Conservation (phyloP, 2,888 invertebrate species). For the Artemia sinica region DNA sequence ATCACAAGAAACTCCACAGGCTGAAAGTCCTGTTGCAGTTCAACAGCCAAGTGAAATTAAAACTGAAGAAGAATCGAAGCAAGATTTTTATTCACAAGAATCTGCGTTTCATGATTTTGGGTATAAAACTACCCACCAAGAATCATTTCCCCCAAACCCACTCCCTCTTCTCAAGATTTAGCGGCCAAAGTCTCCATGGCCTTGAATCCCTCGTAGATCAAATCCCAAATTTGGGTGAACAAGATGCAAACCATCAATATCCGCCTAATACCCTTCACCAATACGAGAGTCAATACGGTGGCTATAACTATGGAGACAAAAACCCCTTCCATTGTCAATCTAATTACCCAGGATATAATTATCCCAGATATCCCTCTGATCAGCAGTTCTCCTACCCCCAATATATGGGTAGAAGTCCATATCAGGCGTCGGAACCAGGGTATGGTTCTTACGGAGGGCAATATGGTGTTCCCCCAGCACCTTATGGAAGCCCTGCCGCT, state of each 20-base stretch:
- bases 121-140: conserved; percentile 9
- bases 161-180: conserved; percentile 26
- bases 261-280: neutral
- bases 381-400: conserved; percentile 7
- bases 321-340: neutral
- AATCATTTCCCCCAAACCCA: conserved; percentile 6
- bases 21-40: conserved; percentile 20
- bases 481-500: conserved; percentile 10
- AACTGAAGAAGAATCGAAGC: neutral
- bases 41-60: neutral
- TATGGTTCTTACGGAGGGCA: conserved; percentile 8
- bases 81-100: neutral
- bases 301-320: conserved; percentile 11
- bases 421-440: neutral
- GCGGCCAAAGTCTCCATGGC: conserved; percentile 42
- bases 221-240: conserved; percentile 57
- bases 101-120: conserved; percentile 6
- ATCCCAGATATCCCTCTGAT: conserved; percentile 3
- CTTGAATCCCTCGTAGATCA: conserved; percentile 76
- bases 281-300: neutral
- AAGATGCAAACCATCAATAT: conserved; percentile 23
- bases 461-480: conserved; percentile 2
- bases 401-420: conserved; percentile 8
- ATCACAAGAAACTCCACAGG: conserved; percentile 25
- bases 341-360: neutral